Evolutionary conservation across 1,140 invertebrate genomes (phyloP).

Genomic region (Philotrypesis tridentata): DNA sequence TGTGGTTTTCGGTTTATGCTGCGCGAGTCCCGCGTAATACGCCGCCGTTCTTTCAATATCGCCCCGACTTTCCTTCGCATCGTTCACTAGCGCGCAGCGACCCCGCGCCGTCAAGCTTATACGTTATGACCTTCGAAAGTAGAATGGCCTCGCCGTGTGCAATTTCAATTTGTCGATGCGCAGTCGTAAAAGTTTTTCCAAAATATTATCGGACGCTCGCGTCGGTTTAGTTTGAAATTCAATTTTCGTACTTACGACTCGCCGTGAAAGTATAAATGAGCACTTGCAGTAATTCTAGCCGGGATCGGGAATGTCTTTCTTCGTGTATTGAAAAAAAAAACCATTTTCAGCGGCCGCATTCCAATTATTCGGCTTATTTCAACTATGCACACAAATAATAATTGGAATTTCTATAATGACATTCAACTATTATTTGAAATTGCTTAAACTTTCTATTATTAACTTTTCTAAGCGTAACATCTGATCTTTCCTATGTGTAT

Average conservation of each 20-base stretch:
- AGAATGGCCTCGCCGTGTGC: neutral
- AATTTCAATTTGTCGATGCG: too few species aligned
- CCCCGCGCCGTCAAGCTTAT: too few species aligned
- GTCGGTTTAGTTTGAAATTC: constrained; percentile 1
- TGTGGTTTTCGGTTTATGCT: constrained; percentile 44
- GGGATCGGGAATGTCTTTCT: too few species aligned
- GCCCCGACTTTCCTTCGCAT: neutral
- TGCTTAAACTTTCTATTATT: constrained; percentile 6
- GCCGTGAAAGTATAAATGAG: neutral
- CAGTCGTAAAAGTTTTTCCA: too few species aligned
- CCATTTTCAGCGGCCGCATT: neutral
- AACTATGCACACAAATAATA: neutral
- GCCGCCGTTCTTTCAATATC: constrained; percentile 41
- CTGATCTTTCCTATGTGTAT: neutral
- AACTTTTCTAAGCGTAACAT: neutral
- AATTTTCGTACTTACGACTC: neutral
- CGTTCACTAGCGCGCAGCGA: too few species aligned
- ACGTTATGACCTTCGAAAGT: neutral
- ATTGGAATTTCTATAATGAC: neutral
- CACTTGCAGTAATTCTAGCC: too few species aligned
- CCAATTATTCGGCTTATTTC: neutral
- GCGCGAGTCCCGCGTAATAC: constrained; percentile 41
- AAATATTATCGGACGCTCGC: too few species aligned
- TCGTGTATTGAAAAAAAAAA: neutral
- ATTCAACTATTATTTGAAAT: constrained; percentile 23